Percentiles rank a stretch among this genome's conserved stretches.
Evolutionary conservation across 2,113 vertebrate genomes (phyloP).

Genomic region (Dissostichus mawsoni): DNA sequence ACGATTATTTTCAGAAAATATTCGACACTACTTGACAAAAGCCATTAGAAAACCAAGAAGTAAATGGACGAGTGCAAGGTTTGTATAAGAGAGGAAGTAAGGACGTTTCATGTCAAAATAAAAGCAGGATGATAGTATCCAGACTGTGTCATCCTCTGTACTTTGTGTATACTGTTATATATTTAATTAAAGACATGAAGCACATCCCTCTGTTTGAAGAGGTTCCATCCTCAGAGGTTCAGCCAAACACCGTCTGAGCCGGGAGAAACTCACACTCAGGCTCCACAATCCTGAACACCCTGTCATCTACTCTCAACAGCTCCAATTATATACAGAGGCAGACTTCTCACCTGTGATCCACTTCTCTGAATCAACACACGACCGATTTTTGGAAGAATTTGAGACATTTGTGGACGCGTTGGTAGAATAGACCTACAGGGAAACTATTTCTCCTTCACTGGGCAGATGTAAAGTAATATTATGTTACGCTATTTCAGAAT

Average conservation of each 20-base stretch:
- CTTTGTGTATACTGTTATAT: not conserved
- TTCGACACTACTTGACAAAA: not conserved
- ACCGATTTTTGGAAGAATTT: not conserved
- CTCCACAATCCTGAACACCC: constrained; percentile 32
- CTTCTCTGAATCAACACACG: not conserved
- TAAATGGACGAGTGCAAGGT: constrained; percentile 30
- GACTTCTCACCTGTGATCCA: constrained; percentile 9
- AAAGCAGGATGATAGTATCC: constrained; percentile 55
- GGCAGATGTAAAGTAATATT: not conserved
- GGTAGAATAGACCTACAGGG: not conserved
- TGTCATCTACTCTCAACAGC: constrained; percentile 20
- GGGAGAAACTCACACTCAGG: constrained; percentile 42
- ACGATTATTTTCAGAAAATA: not conserved
- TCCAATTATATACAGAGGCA: constrained; percentile 18
- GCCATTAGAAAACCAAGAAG: not conserved
- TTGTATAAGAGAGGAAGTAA: constrained; percentile 59
- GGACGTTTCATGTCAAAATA: constrained; percentile 59
- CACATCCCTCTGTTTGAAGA: not conserved
- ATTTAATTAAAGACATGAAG: not conserved
- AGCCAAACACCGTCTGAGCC: not conserved
- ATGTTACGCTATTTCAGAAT: not conserved
- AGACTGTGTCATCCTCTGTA: constrained; percentile 32
- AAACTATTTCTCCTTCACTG: not conserved
- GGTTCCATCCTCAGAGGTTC: constrained; percentile 3
- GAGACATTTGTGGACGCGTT: not conserved